phyloP scores from a whole-genome alignment of 1,140 invertebrate genomes.

The Harpegnathos saltator region DNA sequence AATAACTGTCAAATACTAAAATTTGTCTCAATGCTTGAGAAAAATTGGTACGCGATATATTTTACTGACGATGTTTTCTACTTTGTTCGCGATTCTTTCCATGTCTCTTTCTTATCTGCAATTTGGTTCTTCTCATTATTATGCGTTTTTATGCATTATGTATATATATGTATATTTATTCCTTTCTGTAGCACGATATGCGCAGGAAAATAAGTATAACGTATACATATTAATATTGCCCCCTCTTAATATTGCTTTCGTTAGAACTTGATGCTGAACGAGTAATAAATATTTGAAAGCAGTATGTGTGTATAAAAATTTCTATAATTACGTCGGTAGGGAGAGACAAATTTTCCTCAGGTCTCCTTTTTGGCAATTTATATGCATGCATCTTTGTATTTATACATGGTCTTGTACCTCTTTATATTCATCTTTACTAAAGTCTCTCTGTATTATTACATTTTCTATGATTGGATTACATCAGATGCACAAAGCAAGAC shows the following conservation, averaged over 20 bases:
- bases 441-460: too few species aligned
- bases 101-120: neutral
- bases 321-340: neutral
- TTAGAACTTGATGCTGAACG: neutral
- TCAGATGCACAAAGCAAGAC: neutral
- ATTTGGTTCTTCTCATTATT: constrained; percentile 10
- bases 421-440: neutral
- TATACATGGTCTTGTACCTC: neutral
- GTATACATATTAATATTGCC: neutral
- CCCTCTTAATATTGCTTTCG: neutral
- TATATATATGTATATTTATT: too few species aligned
- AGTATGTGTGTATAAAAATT: neutral
- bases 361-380: neutral
- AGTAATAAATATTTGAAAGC: neutral
- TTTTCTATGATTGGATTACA: neutral
- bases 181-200: neutral
- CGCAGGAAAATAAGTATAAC: neutral
- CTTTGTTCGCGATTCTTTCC: neutral
- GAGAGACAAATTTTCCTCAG: neutral
- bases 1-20: neutral
- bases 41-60: neutral
- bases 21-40: neutral
- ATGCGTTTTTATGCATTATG: neutral
- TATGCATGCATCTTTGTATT: neutral
- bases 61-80: neutral